Percentiles rank a stretch among this genome's conserved stretches.
Evolutionary conservation across 2,797 vertebrate genomes (phyloP).

Genomic region (Avahi laniger): DNA sequence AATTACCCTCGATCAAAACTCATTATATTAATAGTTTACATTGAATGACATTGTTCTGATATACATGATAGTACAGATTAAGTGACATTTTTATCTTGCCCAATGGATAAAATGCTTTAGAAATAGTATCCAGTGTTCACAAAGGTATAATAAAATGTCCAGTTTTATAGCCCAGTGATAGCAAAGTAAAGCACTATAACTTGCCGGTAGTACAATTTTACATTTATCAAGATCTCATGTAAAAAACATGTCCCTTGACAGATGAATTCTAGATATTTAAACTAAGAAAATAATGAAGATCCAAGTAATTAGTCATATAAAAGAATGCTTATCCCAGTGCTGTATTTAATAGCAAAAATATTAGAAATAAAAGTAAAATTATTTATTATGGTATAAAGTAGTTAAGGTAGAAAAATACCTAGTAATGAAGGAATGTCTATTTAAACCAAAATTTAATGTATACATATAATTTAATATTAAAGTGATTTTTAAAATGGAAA

Average conservation of each 20-base stretch:
- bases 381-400: neutral
- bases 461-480: neutral
- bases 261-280: neutral
- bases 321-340: neutral
- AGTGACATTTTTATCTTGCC: neutral
- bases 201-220: neutral
- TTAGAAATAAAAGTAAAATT: neutral
- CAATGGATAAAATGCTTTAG: neutral
- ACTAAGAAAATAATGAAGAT: neutral
- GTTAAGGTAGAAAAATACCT: neutral
- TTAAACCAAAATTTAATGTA: neutral
- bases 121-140: neutral
- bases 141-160: neutral
- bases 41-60: neutral
- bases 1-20: neutral
- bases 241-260: neutral
- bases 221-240: neutral
- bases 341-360: neutral
- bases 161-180: neutral
- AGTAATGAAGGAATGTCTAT: neutral
- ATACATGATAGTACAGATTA: neutral
- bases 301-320: neutral
- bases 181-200: neutral
- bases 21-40: neutral
- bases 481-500: neutral